Conservation (phyloP, 1,140 invertebrate genomes). For the Oryzaephilus surinamensis region DNA sequence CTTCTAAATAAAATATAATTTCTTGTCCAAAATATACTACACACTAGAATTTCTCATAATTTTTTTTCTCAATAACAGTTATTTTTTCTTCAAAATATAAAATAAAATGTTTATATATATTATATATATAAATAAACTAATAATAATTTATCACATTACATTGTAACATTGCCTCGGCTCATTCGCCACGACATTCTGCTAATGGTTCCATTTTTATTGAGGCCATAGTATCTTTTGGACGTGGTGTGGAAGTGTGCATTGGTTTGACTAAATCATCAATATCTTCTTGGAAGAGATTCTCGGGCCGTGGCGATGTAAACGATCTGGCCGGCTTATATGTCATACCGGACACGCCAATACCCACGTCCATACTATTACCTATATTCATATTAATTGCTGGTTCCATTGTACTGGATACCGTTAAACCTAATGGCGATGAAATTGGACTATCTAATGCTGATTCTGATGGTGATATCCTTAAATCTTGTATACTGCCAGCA, state of each 20-base stretch:
- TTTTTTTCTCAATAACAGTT: background rate
- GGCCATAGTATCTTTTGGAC: slow-evolving; percentile 29
- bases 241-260: slow-evolving; percentile 25
- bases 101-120: background rate
- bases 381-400: slow-evolving; percentile 27
- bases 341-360: slow-evolving; percentile 50
- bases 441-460: slow-evolving; percentile 39
- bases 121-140: slow-evolving; percentile 16
- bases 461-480: slow-evolving; percentile 34
- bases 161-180: slow-evolving; percentile 25
- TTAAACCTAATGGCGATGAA: slow-evolving; percentile 40
- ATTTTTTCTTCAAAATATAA: background rate
- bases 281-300: slow-evolving; percentile 50
- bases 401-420: slow-evolving; percentile 31
- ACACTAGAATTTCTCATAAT: slow-evolving; percentile 27
- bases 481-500: slow-evolving; percentile 33
- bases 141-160: slow-evolving; percentile 36
- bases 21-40: slow-evolving; percentile 32
- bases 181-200: slow-evolving; percentile 40
- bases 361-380: slow-evolving; percentile 39
- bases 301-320: slow-evolving; percentile 47
- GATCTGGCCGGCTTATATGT: slow-evolving; percentile 51
- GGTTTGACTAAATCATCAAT: slow-evolving; percentile 50
- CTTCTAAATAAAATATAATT: slow-evolving; percentile 32
- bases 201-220: slow-evolving; percentile 43